Evolutionary conservation across 1,140 invertebrate genomes (phyloP).

Genomic region (Ceratina japonica): DNA sequence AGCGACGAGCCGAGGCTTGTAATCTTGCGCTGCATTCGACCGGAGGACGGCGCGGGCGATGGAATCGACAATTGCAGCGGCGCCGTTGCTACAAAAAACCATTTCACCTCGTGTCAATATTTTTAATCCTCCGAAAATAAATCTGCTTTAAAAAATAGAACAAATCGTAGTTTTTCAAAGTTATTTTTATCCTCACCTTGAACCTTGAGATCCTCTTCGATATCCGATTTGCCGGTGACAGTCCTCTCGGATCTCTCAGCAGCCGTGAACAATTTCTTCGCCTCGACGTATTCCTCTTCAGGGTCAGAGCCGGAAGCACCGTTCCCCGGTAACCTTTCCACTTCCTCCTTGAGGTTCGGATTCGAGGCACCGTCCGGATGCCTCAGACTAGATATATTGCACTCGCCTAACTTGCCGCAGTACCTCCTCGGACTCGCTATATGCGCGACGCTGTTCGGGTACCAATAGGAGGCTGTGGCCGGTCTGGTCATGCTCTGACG

Average conservation of each 20-base stretch:
- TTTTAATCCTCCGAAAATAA: neutral
- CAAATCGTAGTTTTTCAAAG: no score
- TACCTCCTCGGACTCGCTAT: conserved; percentile 76
- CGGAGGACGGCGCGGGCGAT: conserved; percentile 79
- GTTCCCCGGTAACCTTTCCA: conserved; percentile 84
- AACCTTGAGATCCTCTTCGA: conserved; percentile 78
- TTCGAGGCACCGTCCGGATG: conserved; percentile 95
- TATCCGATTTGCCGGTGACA: conserved; percentile 79
- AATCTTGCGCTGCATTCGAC: conserved; percentile 80
- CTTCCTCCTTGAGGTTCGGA: conserved; percentile 89
- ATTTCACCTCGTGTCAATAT: conserved; percentile 4
- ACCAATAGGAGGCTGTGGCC: conserved; percentile 83
- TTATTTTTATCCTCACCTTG: conserved; percentile 67
- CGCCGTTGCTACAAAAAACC: conserved; percentile 56
- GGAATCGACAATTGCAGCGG: conserved; percentile 79
- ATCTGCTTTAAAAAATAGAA: neutral
- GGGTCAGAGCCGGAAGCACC: conserved; percentile 83
- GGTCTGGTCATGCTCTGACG: conserved; percentile 86
- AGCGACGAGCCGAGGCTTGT: conserved; percentile 81
- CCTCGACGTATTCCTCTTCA: conserved; percentile 81
- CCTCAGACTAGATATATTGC: conserved; percentile 86
- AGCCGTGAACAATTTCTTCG: conserved; percentile 81
- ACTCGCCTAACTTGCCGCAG: conserved; percentile 77
- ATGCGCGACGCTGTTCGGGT: conserved; percentile 78
- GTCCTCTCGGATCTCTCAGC: conserved; percentile 75